Base-by-base conservation (phyloP, 2,797 vertebrate genomes). In the Champsocephalus esox region DNA sequence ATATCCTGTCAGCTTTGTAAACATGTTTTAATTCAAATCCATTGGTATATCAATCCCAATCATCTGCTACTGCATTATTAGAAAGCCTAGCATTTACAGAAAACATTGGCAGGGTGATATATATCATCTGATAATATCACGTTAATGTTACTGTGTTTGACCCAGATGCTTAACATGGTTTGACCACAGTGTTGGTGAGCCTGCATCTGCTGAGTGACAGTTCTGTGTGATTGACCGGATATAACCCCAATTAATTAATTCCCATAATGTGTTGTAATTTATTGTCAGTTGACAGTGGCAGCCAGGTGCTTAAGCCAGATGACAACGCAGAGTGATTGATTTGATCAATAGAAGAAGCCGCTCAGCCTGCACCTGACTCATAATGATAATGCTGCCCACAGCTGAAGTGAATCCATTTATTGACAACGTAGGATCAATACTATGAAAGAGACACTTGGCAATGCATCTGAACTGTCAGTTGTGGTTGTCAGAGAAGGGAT, bases 391-490 rank as follows among this genome's bases (percentile, higher is more conserved):
- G 56, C 24, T 43, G 12, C 65, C 21, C 67, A 68, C 68, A 69
- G 56, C 58, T 55, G 43, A 61, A 61, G 12, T 62, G 2, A 70
- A 79, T 80, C 59, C 9, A 75, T 68, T 63, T 62, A 85, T 76
- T 61, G 75, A 78, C 14, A 49, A 13, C 13, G 13, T 4, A 1
- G 8, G 32, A 76, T 88, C 75, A 70, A 84, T 79, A 41, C 34
- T 45, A 14, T 81, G 79, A 56, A 71, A n/a, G 63, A 60, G 80
- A 80, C 50, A 58, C 48, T 64, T 48, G 70, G 5, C 66, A 66
- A 60, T 66, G 76, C 16, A 45, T 65, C 65, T 60, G 4, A 74
- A 45, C 43, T 34, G 70, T 75, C 70, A 41, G 9, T 11, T 43
- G 34, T 28, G 38, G 41, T 43, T 48, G 48, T 49, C 52, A 44